Conservation (phyloP, 2,113 vertebrate genomes). For the Coptodon bakossiorum region DNA sequence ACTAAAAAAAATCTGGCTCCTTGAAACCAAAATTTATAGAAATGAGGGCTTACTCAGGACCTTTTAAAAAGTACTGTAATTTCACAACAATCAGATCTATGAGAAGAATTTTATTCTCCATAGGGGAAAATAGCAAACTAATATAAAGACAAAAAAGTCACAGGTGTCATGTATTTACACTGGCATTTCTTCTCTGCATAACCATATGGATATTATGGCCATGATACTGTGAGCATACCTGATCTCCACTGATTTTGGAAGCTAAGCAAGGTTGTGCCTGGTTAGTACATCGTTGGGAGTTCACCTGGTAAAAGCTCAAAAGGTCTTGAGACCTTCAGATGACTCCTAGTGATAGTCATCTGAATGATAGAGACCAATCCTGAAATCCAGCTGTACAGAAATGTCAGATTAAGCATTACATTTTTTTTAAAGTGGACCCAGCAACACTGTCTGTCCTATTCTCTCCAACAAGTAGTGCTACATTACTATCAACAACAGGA, state of each 20-base stretch:
- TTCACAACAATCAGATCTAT: not conserved
- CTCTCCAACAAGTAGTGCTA: not conserved
- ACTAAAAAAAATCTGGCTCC: not conserved
- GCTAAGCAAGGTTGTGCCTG: not conserved
- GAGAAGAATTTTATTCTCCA: not conserved
- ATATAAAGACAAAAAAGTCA: not conserved
- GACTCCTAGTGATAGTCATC: not conserved
- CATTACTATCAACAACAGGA: not conserved
- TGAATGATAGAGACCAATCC: constrained; percentile 27
- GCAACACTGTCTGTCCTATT: not conserved
- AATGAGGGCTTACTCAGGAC: not conserved
- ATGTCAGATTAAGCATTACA: not conserved
- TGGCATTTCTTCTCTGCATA: not conserved
- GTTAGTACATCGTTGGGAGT: not conserved
- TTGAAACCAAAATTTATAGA: not conserved
- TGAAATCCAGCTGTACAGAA: constrained; percentile 48
- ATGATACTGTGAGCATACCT: not conserved
- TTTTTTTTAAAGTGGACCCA: constrained; percentile 52
- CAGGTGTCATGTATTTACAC: not conserved
- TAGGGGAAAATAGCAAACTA: not conserved
- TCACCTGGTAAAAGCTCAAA: not conserved
- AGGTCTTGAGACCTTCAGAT: not conserved
- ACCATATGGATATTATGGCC: not conserved
- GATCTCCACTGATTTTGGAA: not conserved
- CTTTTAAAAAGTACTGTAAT: not conserved